These are phyloP conservation scores for Stenodema calcarata DNA, from an alignment of 2,888 invertebrate genomes.

Conservation along the genomic window DNA sequence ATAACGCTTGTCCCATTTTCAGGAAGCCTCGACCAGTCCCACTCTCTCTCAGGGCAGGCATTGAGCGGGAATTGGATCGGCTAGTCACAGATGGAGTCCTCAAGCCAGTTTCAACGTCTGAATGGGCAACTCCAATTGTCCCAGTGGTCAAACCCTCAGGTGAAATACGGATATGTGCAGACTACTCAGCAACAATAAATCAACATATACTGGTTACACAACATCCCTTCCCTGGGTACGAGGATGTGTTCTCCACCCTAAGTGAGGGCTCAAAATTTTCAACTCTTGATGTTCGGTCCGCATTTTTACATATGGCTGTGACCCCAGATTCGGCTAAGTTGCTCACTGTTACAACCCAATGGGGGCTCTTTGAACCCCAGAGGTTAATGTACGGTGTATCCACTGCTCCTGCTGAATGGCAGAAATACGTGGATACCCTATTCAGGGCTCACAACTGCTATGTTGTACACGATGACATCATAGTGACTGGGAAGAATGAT, in stretches of 20 bases:
- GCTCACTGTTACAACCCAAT: background rate
- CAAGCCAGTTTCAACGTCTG: background rate
- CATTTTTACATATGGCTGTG: background rate
- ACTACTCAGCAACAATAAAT: constrained; percentile 60
- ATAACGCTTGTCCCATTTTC: background rate
- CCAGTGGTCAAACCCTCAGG: constrained; percentile 60
- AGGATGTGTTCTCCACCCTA: background rate
- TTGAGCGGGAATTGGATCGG: background rate
- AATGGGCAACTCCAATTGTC: constrained; percentile 60
- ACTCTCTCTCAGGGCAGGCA: background rate
- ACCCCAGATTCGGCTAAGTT: background rate
- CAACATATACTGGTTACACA: constrained; percentile 21
- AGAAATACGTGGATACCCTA: background rate
- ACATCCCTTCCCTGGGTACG: background rate
- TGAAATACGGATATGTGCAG: constrained; percentile 59
- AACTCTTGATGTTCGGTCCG: background rate
- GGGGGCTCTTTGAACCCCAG: background rate
- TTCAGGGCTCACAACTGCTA: background rate
- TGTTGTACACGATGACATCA: background rate
- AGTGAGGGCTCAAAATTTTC: background rate
- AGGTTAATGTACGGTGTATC: background rate
- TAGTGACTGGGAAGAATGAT: background rate
- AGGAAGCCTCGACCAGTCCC: constrained; percentile 20
- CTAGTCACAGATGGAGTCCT: background rate
- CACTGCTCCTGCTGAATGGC: background rate